Percentiles rank a stretch among this genome's conserved stretches.
Evolutionary conservation across 53 echinoderm and acorn worm species (phyloP).

Genomic region (Hippasteria phrygiana): DNA sequence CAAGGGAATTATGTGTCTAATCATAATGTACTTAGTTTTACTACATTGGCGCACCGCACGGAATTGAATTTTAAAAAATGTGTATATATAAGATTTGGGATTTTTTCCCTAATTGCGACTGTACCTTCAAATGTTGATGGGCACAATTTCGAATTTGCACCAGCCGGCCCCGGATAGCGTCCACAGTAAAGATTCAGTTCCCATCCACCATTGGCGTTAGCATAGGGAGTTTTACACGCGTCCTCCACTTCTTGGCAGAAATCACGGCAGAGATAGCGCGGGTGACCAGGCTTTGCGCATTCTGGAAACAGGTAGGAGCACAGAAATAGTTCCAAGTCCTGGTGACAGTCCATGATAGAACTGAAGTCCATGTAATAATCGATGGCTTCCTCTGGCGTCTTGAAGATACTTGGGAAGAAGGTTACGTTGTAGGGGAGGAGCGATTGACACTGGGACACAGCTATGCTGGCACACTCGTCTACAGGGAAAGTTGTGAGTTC

Average conservation of each 20-base stretch:
- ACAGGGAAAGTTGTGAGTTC: background rate
- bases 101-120: background rate
- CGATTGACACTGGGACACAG: background rate
- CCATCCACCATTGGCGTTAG: background rate
- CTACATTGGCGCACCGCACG: too few species aligned
- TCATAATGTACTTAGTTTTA: too few species aligned
- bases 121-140: conserved; percentile 45
- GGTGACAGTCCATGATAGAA: conserved; percentile 38
- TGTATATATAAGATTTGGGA: too few species aligned
- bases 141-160: conserved; percentile 18
- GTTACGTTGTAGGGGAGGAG: conserved; percentile 47
- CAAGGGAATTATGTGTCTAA: too few species aligned
- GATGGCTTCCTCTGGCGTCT: conserved; percentile 54
- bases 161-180: conserved; percentile 11
- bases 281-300: conserved; percentile 53
- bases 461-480: conserved; percentile 42
- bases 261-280: conserved; percentile 52
- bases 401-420: conserved; percentile 38
- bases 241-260: conserved; percentile 42
- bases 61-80: too few species aligned
- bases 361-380: conserved; percentile 40
- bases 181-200: conserved; percentile 36
- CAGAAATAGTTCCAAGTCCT: conserved; percentile 41
- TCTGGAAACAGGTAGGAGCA: conserved; percentile 71
- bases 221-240: background rate